Evolutionary conservation across 2,113 vertebrate species (phyloP).

Genomic region (Muntiacus muntjak): DNA sequence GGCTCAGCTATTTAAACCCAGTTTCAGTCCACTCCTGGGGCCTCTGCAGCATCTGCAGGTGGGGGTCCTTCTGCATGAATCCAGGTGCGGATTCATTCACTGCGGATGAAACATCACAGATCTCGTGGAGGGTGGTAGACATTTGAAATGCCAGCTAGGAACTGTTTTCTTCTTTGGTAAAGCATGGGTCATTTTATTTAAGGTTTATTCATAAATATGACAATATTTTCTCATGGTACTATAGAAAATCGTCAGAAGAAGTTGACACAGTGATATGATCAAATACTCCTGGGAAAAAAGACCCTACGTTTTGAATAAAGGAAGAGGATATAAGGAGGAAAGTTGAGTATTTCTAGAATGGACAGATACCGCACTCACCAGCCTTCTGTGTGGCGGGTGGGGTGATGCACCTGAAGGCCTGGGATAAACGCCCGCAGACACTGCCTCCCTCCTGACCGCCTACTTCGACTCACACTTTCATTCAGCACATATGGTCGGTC

Average conservation of each 20-base stretch:
- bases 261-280: background rate
- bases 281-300: background rate
- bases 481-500: background rate
- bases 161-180: background rate
- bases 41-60: background rate
- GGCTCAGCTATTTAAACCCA: background rate
- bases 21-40: background rate
- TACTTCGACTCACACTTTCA: background rate
- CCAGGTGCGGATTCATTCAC: background rate
- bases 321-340: background rate
- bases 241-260: background rate
- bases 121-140: background rate
- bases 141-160: background rate
- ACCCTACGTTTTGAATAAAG: background rate
- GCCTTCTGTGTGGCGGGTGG: background rate
- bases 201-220: background rate
- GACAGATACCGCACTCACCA: background rate
- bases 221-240: background rate
- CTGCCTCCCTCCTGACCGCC: rapidly evolving
- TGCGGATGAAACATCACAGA: background rate
- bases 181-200: background rate
- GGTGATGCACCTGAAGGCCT: background rate
- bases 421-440: rapidly evolving
- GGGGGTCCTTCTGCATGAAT: background rate
- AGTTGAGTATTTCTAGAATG: background rate